These are phyloP conservation scores for Alectoris magna DNA, from an alignment of 2,797 vertebrate species.

Conservation along the genomic window DNA sequence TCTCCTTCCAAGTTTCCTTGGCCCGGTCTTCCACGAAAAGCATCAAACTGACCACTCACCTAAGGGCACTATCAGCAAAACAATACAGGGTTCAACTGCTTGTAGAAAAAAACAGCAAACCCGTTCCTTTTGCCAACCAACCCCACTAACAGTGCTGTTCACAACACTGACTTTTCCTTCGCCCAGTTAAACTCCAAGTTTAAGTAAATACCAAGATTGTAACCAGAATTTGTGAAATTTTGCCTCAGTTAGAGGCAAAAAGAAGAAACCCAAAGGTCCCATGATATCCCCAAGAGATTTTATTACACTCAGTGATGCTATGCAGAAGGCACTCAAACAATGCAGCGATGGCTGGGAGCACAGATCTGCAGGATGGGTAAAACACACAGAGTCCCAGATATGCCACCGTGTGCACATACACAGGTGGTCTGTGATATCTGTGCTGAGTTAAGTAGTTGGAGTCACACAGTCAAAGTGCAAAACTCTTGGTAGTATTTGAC, in stretches of 20 bases:
- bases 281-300: neutral
- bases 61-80: neutral
- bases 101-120: neutral
- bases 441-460: neutral
- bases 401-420: neutral
- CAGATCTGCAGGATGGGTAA: neutral
- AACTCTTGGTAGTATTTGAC: neutral
- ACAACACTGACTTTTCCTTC: neutral
- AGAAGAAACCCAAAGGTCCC: neutral
- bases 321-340: neutral
- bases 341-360: neutral
- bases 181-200: neutral
- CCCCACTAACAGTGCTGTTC: neutral
- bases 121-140: neutral
- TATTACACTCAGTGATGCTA: neutral
- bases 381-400: neutral
- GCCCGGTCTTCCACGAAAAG: neutral
- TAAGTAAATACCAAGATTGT: neutral
- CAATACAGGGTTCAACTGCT: neutral
- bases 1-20: neutral
- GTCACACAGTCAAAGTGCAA: neutral
- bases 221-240: conserved; percentile 5
- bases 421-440: neutral
- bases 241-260: neutral
- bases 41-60: neutral